Evolutionary conservation across 2,888 invertebrate species (phyloP).

Genomic region (Ametastegia equiseti): DNA sequence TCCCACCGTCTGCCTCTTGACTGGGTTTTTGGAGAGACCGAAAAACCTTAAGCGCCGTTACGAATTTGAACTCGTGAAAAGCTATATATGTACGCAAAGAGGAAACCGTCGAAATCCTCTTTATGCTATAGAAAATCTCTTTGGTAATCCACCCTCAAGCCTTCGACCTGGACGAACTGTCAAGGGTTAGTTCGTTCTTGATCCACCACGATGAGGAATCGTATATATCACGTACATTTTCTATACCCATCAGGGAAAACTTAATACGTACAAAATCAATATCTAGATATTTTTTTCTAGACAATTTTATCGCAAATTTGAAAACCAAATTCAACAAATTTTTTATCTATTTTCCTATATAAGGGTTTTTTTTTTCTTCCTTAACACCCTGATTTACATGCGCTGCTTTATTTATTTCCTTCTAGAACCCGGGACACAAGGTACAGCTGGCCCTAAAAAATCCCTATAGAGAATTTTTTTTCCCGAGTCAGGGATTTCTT

Average conservation of each 20-base stretch:
- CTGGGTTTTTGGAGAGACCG: too few relatives aligned
- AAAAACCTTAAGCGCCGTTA: too few relatives aligned
- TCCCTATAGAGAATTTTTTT: background rate
- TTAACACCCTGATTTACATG: background rate
- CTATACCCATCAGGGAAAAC: too few relatives aligned
- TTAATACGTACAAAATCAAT: too few relatives aligned
- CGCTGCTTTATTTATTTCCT: background rate
- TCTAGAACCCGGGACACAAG: background rate
- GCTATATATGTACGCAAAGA: background rate
- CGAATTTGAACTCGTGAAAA: too few relatives aligned
- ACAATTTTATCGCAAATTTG: background rate
- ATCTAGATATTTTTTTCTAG: too few relatives aligned
- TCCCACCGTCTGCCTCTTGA: background rate
- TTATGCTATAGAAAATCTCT: slow-evolving; percentile 1
- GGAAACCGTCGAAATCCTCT: slow-evolving; percentile 7
- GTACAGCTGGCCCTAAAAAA: background rate
- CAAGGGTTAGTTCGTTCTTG: background rate
- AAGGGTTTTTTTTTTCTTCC: background rate
- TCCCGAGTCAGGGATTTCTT: background rate
- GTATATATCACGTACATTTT: too few relatives aligned
- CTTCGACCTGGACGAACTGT: slow-evolving; percentile 11
- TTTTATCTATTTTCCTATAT: background rate
- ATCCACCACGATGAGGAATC: too few relatives aligned
- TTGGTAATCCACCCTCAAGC: background rate
- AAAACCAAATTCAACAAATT: background rate